phyloP scores from a whole-genome alignment of 23 tunicate species.

The Trididemnum clinides region DNA sequence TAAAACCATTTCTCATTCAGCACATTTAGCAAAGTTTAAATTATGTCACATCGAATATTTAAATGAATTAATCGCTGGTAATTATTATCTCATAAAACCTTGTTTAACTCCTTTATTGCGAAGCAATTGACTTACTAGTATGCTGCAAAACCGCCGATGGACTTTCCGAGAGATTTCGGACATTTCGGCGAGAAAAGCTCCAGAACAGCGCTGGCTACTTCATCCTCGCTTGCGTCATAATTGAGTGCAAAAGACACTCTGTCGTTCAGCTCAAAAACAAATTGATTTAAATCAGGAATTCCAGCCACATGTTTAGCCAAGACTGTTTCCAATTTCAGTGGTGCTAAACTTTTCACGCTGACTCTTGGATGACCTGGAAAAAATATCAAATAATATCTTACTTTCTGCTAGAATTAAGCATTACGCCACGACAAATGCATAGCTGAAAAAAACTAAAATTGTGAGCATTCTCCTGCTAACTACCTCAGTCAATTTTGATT shows the following conservation, averaged over 20 bases:
- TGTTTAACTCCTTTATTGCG: too few species aligned
- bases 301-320: slow-evolving; percentile 2
- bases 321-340: background rate
- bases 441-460: too few species aligned
- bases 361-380: background rate
- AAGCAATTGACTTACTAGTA: background rate
- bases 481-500: too few species aligned
- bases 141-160: background rate
- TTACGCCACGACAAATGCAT: too few species aligned
- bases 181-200: slow-evolving; percentile 60
- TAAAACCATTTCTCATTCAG: too few species aligned
- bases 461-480: too few species aligned
- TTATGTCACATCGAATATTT: too few species aligned
- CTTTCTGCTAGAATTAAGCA: too few species aligned
- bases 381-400: too few species aligned
- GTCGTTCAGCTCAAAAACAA: slow-evolving; percentile 33
- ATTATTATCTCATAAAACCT: too few species aligned
- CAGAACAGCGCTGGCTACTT: slow-evolving; percentile 45
- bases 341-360: background rate
- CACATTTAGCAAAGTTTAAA: too few species aligned
- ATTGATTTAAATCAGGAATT: slow-evolving; percentile 22
- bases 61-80: too few species aligned
- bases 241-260: slow-evolving; percentile 14
- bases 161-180: slow-evolving; percentile 44
- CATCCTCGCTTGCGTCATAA: slow-evolving; percentile 13